phyloP scores from a whole-genome alignment of 2,888 invertebrate species.

The Agrochola macilenta region DNA sequence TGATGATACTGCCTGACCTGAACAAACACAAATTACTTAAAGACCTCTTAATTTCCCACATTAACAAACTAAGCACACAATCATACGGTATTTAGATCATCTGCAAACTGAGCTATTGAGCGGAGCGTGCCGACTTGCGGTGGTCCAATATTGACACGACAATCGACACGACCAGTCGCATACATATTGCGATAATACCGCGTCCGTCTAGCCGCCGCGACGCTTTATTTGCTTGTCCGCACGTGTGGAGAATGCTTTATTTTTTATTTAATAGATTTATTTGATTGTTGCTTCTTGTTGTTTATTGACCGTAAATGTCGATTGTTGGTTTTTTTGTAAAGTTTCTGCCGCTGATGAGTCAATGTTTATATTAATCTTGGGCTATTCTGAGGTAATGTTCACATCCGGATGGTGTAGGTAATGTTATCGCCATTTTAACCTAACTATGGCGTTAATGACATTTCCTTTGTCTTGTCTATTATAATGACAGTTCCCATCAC shows the following conservation, averaged over 20 bases:
- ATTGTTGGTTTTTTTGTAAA: slow-evolving; percentile 43
- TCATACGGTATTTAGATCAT: slow-evolving; percentile 64
- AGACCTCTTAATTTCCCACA: slow-evolving; percentile 41
- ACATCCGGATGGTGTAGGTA: neutral
- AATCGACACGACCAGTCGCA: slow-evolving; percentile 71
- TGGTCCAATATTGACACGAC: slow-evolving; percentile 79
- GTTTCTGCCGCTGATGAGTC: slow-evolving; percentile 14
- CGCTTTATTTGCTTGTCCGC: slow-evolving; percentile 69
- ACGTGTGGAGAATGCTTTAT: slow-evolving; percentile 73
- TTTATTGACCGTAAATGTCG: slow-evolving; percentile 57
- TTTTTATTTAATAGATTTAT: slow-evolving; percentile 61
- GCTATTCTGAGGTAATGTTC: neutral
- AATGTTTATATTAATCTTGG: neutral
- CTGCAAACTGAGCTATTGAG: slow-evolving; percentile 61
- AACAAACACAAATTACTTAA: slow-evolving; percentile 18
- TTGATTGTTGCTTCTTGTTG: slow-evolving; percentile 56
- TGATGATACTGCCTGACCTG: neutral
- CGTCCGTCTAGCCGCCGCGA: slow-evolving; percentile 74
- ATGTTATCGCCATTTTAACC: slow-evolving; percentile 4
- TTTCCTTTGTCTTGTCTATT: neutral
- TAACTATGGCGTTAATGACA: neutral
- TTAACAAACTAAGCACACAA: slow-evolving; percentile 56
- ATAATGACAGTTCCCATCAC: slow-evolving; percentile 3
- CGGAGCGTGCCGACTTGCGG: slow-evolving; percentile 67
- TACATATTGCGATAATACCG: slow-evolving; percentile 70